Base-by-base conservation (phyloP, 2,888 invertebrate genomes). In the Lottia gigantea region DNA sequence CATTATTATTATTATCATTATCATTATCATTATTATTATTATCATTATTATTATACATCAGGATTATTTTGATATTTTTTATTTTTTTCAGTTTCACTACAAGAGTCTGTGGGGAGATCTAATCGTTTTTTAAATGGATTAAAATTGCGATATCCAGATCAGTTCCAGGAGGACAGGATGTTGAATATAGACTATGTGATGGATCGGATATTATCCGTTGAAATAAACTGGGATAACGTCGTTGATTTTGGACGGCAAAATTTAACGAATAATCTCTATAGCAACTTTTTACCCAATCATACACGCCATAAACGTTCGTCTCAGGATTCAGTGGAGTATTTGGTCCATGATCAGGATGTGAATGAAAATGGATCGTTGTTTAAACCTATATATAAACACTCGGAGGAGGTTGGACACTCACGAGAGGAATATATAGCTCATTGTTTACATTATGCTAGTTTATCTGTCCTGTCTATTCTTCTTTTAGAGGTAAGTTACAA, bases 391-490 rank as follows among this genome's bases (percentile, higher is more conserved):
- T 49, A 55, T 62, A 26, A 19, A 40, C 31, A 49, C 55, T 15
- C 45, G 19, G 23, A 63, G 23, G 25, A 55, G 15, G 26, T 49
- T 15, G 40, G 40, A 15, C 73, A 73, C 63, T 67, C 72, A 23
- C 26, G 31, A 1, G 72, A 73, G 64, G 67, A 70, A 61, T 68
- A 76, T 69, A 72, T 77, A 25, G 77, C 74, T n/a, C 77, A 77
- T 64, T 73, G 74, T 63, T 70, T 76, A 16, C 77, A 77, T 71
- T 77, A 76, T 64, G 76, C 77, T 55, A 77, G 77, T 49, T 68
- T 77, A 4, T 67, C 71, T 31, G 77, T 77, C 14, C 70, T 73
- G 6, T 74, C 76, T 8, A 66, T 77, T 14, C 71, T 77, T 14
- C 72, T 77, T 12, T 61, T 77, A 19, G 76, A 74, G 76, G 77